These are phyloP conservation scores for Labia minor DNA, from an alignment of 2,888 invertebrate genomes.

Conservation along the genomic window DNA sequence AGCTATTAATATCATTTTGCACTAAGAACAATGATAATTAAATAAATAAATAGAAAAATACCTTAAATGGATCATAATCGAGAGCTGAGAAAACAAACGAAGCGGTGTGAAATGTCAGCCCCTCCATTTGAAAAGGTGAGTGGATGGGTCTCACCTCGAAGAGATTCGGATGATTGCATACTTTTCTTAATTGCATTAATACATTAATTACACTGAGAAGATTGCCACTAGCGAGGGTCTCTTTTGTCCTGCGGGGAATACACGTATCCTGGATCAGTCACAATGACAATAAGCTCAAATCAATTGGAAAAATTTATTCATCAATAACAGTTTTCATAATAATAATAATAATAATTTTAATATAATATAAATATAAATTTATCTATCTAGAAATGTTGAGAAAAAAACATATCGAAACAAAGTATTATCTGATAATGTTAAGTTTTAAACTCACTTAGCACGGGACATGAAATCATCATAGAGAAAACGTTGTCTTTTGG, in stretches of 20 bases:
- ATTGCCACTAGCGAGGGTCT: slow-evolving; percentile 86
- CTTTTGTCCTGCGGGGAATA: slow-evolving; percentile 62
- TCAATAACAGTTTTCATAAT: background rate
- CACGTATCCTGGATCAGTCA: background rate
- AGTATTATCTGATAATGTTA: background rate
- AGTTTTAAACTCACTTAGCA: slow-evolving; percentile 59
- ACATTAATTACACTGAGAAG: slow-evolving; percentile 91
- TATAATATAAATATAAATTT: no score
- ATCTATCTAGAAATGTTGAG: background rate
- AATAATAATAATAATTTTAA: no score
- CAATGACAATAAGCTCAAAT: background rate
- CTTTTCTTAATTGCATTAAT: slow-evolving; percentile 92
- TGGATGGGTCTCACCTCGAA: slow-evolving; percentile 92
- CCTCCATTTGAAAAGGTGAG: slow-evolving; percentile 84
- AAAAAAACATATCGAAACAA: no score
- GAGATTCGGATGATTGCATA: slow-evolving; percentile 96
- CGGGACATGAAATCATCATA: slow-evolving; percentile 99
- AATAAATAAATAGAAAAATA: slow-evolving; percentile 39
- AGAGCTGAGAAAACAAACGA: slow-evolving; percentile 58
- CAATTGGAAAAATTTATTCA: background rate
- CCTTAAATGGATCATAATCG: slow-evolving; percentile 64
- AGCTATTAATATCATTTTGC: no score
- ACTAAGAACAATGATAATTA: no score
- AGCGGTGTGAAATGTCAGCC: slow-evolving; percentile 58
- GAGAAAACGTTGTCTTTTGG: slow-evolving; percentile 89